These are phyloP conservation scores for Melanotaenia trifasciata DNA, from an alignment of 2,797 vertebrate species.

Conservation along the genomic window DNA sequence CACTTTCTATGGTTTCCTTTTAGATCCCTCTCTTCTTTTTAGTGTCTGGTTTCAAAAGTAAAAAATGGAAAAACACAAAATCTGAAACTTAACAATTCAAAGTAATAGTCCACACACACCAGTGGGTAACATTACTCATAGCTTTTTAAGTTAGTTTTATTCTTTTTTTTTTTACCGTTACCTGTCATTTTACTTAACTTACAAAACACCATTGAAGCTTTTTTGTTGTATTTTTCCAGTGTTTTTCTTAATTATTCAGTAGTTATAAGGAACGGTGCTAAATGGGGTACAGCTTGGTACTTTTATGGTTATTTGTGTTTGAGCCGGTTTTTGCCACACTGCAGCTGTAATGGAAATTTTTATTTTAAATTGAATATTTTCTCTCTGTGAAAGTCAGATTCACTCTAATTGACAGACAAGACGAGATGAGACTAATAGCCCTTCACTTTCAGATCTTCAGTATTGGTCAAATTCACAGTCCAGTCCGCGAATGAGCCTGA, in stretches of 20 bases:
- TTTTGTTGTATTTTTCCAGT: background rate
- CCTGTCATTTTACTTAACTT: background rate
- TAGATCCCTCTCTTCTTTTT: background rate
- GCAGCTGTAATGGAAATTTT: background rate
- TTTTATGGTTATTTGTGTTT: background rate
- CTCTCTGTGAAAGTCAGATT: conserved; percentile 13
- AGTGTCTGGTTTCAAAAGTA: background rate
- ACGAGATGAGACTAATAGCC: conserved; percentile 34
- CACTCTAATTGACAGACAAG: background rate
- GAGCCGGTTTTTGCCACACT: background rate
- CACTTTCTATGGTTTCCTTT: background rate
- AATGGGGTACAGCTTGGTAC: background rate
- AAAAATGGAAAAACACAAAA: background rate
- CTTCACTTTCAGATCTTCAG: conserved; percentile 37
- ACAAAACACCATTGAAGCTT: background rate
- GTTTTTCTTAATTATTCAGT: background rate
- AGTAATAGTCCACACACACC: background rate
- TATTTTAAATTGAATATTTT: background rate
- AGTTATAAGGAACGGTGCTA: background rate
- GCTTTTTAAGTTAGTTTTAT: no score
- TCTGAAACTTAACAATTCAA: background rate
- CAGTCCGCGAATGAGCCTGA: conserved; percentile 36
- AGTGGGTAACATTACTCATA: background rate
- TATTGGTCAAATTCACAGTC: conserved; percentile 52
- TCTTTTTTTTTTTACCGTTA: no score